These are phyloP conservation scores for Ornithoptera priamus DNA, from an alignment of 2,888 invertebrate species.

Conservation along the genomic window DNA sequence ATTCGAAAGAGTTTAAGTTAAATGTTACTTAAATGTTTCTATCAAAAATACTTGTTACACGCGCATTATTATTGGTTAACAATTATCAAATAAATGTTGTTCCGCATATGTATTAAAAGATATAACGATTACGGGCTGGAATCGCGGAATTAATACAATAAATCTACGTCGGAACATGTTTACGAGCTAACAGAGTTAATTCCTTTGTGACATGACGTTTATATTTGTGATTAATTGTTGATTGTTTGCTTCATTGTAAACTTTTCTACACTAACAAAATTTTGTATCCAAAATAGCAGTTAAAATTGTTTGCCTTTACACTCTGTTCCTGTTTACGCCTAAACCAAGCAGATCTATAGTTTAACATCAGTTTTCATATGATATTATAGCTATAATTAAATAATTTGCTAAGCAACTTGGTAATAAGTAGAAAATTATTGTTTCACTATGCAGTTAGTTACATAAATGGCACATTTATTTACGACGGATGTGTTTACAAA, in stretches of 20 bases:
- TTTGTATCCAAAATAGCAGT: neutral
- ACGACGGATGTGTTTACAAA: too few species aligned
- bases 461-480: too few species aligned
- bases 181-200: constrained; percentile 79
- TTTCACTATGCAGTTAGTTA: too few species aligned
- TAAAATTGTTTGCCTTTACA: neutral
- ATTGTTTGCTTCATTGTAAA: constrained; percentile 46
- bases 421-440: too few species aligned
- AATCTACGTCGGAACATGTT: constrained; percentile 77
- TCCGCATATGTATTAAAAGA: constrained; percentile 53
- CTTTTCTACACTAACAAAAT: neutral
- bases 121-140: constrained; percentile 62
- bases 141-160: constrained; percentile 72
- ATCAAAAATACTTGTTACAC: neutral
- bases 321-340: neutral
- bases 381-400: too few species aligned
- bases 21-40: too few species aligned
- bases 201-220: constrained; percentile 75
- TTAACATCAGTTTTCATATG: too few species aligned
- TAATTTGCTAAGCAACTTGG: too few species aligned
- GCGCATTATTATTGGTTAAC: neutral
- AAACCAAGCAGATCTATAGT: neutral
- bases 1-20: too few species aligned
- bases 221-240: constrained; percentile 77
- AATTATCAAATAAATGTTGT: constrained; percentile 21